These are phyloP conservation scores for Aphis craccivora DNA, from an alignment of 1,140 invertebrate species.

Conservation along the genomic window DNA sequence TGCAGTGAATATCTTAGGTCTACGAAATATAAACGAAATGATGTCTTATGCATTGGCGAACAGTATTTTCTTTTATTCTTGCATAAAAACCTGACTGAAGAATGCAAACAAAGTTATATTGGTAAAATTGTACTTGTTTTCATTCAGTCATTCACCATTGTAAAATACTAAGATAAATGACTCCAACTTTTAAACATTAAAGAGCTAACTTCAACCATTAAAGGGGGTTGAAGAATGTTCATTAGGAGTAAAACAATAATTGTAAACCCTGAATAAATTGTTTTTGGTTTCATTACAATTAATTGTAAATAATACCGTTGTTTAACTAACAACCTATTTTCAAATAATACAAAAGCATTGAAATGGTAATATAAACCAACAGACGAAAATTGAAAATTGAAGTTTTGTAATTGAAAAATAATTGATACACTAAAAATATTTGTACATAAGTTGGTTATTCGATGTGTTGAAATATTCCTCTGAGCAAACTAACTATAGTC, in stretches of 20 bases:
- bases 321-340: constrained; percentile 23
- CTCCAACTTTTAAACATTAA: constrained; percentile 54
- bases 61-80: not conserved
- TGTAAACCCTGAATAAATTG: constrained; percentile 57
- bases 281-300: constrained; percentile 55
- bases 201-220: constrained; percentile 56
- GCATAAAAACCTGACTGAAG: not conserved
- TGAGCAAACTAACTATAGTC: not conserved
- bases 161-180: constrained; percentile 55
- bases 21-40: not conserved
- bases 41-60: not conserved
- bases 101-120: constrained; percentile 49
- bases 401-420: not conserved
- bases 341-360: not conserved
- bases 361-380: not conserved
- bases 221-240: constrained; percentile 48
- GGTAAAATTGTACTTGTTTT: constrained; percentile 43
- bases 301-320: constrained; percentile 53
- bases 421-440: not conserved
- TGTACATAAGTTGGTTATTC: not conserved
- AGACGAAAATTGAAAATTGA: not conserved
- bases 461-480: not conserved
- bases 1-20: not conserved
- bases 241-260: constrained; percentile 57
- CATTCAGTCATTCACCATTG: constrained; percentile 30